phyloP scores from a whole-genome alignment of 2,113 vertebrate genomes.

The Perca fluviatilis region DNA sequence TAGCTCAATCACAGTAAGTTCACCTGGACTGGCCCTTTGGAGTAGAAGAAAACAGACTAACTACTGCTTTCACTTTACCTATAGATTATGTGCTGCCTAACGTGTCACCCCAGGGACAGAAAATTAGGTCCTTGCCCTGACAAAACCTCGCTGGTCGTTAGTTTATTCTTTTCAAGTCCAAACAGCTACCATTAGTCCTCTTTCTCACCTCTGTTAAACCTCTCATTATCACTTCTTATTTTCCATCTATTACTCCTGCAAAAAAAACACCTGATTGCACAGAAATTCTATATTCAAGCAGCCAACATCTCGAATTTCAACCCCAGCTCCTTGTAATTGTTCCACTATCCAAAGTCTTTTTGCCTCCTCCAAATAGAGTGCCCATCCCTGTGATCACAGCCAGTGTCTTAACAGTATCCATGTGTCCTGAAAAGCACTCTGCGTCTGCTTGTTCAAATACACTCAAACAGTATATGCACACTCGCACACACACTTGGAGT shows the following conservation, averaged over 20 bases:
- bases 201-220: neutral
- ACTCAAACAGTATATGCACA: constrained; percentile 27
- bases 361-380: constrained; percentile 45
- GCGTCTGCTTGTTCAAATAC: constrained; percentile 13
- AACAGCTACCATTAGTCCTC: constrained; percentile 12
- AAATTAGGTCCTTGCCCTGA: constrained; percentile 26
- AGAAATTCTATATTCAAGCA: neutral
- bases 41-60: constrained; percentile 17
- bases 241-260: constrained; percentile 10
- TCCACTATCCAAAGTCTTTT: constrained; percentile 21
- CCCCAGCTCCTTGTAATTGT: constrained; percentile 47
- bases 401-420: constrained; percentile 59
- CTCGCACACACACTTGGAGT: constrained; percentile 19
- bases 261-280: constrained; percentile 44
- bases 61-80: constrained; percentile 28
- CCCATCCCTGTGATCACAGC: constrained; percentile 50
- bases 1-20: constrained; percentile 48
- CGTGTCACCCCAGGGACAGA: constrained; percentile 38
- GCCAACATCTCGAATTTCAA: constrained; percentile 19
- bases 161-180: constrained; percentile 20
- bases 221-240: constrained; percentile 13
- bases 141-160: constrained; percentile 24
- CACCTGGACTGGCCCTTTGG: constrained; percentile 40
- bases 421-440: constrained; percentile 63
- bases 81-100: constrained; percentile 32